phyloP scores from a whole-genome alignment of 1,140 invertebrate genomes.

The Drosophila insularis region DNA sequence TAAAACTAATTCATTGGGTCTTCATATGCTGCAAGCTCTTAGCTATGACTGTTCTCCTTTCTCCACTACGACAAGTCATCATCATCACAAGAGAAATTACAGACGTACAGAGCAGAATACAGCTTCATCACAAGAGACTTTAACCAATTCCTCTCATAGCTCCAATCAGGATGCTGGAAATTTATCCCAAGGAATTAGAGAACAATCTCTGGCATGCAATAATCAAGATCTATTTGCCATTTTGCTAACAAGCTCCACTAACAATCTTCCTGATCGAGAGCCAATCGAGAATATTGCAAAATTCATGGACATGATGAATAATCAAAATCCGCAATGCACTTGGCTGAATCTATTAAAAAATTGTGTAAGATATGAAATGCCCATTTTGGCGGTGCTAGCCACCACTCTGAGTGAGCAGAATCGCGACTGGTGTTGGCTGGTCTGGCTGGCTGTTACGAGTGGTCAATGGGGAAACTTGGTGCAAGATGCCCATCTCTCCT shows the following conservation, averaged over 20 bases:
- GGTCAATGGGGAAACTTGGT: constrained; percentile 76
- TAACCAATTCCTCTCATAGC: constrained; percentile 64
- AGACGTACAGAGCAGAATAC: constrained; percentile 49
- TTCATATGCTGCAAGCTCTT: constrained; percentile 82
- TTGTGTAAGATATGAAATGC: constrained; percentile 67
- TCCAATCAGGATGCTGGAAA: constrained; percentile 50
- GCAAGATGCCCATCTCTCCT: constrained; percentile 9
- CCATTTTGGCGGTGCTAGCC: constrained; percentile 85
- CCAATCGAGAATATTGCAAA: constrained; percentile 17
- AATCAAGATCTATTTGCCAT: constrained; percentile 72
- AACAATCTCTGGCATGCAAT: constrained; percentile 46
- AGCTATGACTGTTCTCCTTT: constrained; percentile 35
- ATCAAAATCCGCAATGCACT: constrained; percentile 63
- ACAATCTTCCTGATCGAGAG: constrained; percentile 44
- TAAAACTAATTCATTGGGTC: constrained; percentile 73
- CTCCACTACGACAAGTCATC: not conserved
- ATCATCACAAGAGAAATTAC: constrained; percentile 48
- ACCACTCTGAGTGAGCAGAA: constrained; percentile 68
- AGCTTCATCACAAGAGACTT: constrained; percentile 65
- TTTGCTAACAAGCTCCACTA: constrained; percentile 58
- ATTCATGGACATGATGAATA: constrained; percentile 64
- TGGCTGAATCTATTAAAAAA: constrained; percentile 81
- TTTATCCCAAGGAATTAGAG: constrained; percentile 35
- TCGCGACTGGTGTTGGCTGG: constrained; percentile 83
- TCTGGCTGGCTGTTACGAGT: constrained; percentile 83